Base-by-base conservation (phyloP, 2,888 invertebrate species). In the Zelleria hepariella region DNA sequence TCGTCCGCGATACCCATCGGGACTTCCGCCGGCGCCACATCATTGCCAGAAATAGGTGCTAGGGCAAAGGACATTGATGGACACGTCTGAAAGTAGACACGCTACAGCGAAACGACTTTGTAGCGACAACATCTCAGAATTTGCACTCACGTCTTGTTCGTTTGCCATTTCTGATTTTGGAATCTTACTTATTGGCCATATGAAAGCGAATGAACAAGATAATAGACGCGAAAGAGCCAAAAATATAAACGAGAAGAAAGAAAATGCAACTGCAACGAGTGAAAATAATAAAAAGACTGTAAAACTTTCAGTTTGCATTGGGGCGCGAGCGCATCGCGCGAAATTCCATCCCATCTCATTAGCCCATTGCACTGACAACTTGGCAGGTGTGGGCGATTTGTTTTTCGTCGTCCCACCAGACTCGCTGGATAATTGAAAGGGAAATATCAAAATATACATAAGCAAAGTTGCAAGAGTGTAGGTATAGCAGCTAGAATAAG, bases 1-100 rank as follows among this genome's bases (percentile, higher is more conserved):
- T 32, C 32, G 55, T 18, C 75, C 78, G 72, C 75, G 69, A 73
- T 70, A 74, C 72, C 76, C 73, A 78, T 78, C 73, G 66, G 65
- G 63, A 73, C 80, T 80, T 86, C 86, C 87, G 86, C 81, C 86
- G 86, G 86, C 86, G 84, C 74, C 77, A 71, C 71, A 72, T 73
- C 78, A 79, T 76, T 78, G 77, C 79, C 77, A 82, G 76, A 75
- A 77, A 77, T 42, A 55, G 55, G 54, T 54, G 26, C 21, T 55
- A 27, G 5, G 32, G 18, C 32, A 32, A 55, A 55, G 27, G 55
- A 55, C 55, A 55, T 32, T 55, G 55, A 55, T 55, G 55, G 55
- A 55, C 55, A 55, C 25, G 47, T 24, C 47, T 55, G 20, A 55
- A 27, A 55, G 47, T 18, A 26, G 53, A 53, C 53, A 53, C 51